Percentiles rank a stretch among this genome's conserved stretches.
Conservation (phyloP, 1,140 invertebrate genomes). For the Drosophila malerkotliana region DNA sequence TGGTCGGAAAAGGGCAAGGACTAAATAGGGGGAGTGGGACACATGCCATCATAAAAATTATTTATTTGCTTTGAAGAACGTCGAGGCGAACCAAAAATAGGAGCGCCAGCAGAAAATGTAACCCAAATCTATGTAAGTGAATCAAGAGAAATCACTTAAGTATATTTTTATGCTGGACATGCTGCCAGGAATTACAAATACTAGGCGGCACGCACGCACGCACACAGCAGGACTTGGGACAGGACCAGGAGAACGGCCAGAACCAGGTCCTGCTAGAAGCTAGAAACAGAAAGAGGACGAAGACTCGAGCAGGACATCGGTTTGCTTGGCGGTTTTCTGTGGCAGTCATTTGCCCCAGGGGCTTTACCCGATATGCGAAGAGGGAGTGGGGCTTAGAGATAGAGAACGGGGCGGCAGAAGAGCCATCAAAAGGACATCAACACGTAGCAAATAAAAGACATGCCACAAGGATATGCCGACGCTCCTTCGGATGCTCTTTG, state of each 20-base stretch:
- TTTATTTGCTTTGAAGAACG: constrained; percentile 73
- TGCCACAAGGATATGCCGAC: constrained; percentile 77
- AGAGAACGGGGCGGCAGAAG: constrained; percentile 43
- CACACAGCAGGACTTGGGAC: constrained; percentile 22
- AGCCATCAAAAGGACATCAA: constrained; percentile 81
- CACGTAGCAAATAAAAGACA: constrained; percentile 82
- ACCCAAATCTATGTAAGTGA: constrained; percentile 82
- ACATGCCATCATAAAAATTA: constrained; percentile 73
- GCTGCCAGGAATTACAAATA: constrained; percentile 81
- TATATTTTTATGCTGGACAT: constrained; percentile 82
- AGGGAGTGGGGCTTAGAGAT: constrained; percentile 12
- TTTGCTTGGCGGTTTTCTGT: constrained; percentile 64
- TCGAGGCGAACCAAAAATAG: constrained; percentile 42
- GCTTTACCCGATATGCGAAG: constrained; percentile 30
- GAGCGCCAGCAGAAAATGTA: constrained; percentile 67
- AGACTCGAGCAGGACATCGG: constrained; percentile 15
- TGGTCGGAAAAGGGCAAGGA: constrained; percentile 6
- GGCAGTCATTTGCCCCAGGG: constrained; percentile 70
- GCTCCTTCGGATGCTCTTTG: constrained; percentile 64
- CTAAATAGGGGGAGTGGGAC: constrained; percentile 1
- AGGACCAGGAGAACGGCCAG: constrained; percentile 1
- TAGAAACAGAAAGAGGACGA: constrained; percentile 12
- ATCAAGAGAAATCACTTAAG: constrained; percentile 82
- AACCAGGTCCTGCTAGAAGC: constrained; percentile 5
- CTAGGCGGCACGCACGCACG: constrained; percentile 69